These are phyloP conservation scores for Ferrisia virgata DNA, from an alignment of 2,888 invertebrate genomes.

Conservation along the genomic window DNA sequence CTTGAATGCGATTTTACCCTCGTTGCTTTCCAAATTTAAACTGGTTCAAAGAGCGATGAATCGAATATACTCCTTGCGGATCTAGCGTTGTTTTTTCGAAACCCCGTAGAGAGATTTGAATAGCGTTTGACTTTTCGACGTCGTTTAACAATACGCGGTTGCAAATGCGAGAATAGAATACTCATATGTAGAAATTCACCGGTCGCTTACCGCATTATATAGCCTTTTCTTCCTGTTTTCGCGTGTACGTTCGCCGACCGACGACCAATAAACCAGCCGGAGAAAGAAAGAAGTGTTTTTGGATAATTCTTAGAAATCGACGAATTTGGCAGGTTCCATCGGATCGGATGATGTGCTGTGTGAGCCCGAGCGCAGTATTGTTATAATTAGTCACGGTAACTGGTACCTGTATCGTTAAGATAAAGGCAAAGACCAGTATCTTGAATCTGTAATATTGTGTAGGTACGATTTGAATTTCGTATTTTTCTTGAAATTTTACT, in stretches of 20 bases:
- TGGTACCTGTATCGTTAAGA: too few relatives aligned
- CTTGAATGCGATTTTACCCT: background rate
- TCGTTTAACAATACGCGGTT: background rate
- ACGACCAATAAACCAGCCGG: background rate
- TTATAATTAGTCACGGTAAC: background rate
- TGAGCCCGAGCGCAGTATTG: too few relatives aligned
- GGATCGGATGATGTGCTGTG: too few relatives aligned
- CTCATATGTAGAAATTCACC: background rate
- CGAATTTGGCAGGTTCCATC: too few relatives aligned
- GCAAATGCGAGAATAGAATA: background rate
- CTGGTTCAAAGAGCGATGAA: conserved; percentile 9
- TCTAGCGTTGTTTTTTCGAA: background rate
- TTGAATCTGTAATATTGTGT: too few relatives aligned
- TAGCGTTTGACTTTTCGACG: background rate
- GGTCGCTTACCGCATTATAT: too few relatives aligned
- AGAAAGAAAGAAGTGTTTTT: too few relatives aligned
- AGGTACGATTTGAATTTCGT: too few relatives aligned
- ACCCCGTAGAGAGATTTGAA: background rate
- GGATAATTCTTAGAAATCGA: background rate
- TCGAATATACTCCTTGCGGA: background rate
- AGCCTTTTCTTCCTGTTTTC: background rate
- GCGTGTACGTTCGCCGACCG: background rate
- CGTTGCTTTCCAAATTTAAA: background rate
- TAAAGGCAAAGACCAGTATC: too few relatives aligned
- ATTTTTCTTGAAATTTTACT: too few relatives aligned